Evolutionary conservation across 1,140 invertebrate species (phyloP).

Genomic region (Anagrus nilaparvatae): DNA sequence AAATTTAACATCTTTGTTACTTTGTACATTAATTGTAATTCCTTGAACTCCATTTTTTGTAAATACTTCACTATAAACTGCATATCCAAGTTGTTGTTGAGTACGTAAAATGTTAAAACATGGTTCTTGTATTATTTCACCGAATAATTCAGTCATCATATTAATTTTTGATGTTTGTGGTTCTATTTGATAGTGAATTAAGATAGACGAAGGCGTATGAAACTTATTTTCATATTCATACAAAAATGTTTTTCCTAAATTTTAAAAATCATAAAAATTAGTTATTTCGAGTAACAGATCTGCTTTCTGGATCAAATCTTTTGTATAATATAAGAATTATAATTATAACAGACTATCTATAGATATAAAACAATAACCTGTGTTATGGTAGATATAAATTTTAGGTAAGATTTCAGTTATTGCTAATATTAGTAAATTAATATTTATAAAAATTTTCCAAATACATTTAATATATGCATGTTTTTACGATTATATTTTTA

Average conservation of each 20-base stretch:
- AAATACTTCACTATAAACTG: conserved; percentile 82
- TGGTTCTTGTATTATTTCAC: conserved; percentile 82
- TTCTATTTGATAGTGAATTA: conserved; percentile 82
- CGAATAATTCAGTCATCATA: conserved; percentile 75
- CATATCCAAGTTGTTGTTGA: conserved; percentile 87
- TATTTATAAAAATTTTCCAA: too few species aligned
- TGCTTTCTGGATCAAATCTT: too few species aligned
- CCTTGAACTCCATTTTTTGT: conserved; percentile 76
- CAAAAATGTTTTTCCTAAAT: conserved; percentile 67
- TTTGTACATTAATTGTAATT: conserved; percentile 81
- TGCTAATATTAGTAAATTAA: too few species aligned
- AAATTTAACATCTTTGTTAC: conserved; percentile 69
- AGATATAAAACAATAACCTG: too few species aligned
- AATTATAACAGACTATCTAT: too few species aligned
- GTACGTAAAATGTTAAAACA: conserved; percentile 85
- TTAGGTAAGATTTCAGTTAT: not conserved
- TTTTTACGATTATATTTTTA: too few species aligned
- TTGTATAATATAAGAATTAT: too few species aligned
- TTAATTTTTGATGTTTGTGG: conserved; percentile 68
- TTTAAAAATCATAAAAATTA: conserved; percentile 1
- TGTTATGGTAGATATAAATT: too few species aligned
- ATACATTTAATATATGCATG: too few species aligned
- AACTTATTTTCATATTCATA: conserved; percentile 65
- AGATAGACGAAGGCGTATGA: conserved; percentile 79
- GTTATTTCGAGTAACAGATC: conserved; percentile 2